These are phyloP conservation scores for Noctua comes DNA, from an alignment of 2,888 invertebrate species.

Conservation along the genomic window DNA sequence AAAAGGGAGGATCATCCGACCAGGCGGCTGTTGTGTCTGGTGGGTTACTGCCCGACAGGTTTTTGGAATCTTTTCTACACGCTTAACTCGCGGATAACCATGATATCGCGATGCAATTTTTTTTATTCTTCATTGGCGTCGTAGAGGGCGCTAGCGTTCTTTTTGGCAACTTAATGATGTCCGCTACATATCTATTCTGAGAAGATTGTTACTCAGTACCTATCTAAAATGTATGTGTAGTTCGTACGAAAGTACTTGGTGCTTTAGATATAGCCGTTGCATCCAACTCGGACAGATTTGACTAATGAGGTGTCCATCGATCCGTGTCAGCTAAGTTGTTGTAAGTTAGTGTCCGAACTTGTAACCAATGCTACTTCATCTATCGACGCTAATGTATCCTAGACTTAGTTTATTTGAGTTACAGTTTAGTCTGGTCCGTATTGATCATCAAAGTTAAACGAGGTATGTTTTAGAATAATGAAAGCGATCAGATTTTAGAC, in stretches of 20 bases:
- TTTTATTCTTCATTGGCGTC: too few species aligned
- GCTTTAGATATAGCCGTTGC: not conserved
- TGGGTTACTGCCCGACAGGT: too few species aligned
- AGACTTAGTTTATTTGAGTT: conserved; percentile 10
- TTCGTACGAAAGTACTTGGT: not conserved
- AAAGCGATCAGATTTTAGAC: not conserved
- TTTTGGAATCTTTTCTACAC: too few species aligned
- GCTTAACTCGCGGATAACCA: too few species aligned
- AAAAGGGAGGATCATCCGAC: too few species aligned
- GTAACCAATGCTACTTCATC: not conserved
- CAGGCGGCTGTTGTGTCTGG: too few species aligned
- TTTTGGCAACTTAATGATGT: too few species aligned
- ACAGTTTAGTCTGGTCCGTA: not conserved
- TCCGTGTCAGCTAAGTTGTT: conserved; percentile 15
- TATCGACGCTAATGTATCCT: not conserved
- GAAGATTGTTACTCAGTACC: too few species aligned
- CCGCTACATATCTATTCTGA: too few species aligned
- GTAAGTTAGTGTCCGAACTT: conserved; percentile 36
- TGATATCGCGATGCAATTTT: too few species aligned
- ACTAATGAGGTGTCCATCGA: conserved; percentile 36
- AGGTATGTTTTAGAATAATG: not conserved
- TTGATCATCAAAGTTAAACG: not conserved
- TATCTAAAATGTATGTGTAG: not conserved
- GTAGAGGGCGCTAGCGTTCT: too few species aligned
- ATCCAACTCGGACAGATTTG: conserved; percentile 1